These are phyloP conservation scores for Epirrhoe alternata DNA, from an alignment of 2,888 invertebrate genomes.

Conservation along the genomic window DNA sequence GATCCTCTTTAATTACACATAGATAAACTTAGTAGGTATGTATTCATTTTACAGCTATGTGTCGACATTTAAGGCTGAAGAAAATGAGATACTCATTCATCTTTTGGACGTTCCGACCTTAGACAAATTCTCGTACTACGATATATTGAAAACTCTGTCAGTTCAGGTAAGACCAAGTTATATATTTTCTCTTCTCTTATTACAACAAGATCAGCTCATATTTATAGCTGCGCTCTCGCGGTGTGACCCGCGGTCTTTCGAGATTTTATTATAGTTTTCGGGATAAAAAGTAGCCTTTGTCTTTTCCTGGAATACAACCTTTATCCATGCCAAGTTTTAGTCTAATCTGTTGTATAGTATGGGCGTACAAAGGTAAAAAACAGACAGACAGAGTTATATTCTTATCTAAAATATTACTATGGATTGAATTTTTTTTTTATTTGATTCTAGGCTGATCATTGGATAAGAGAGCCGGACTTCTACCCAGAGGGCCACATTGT, in stretches of 20 bases:
- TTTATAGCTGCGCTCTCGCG: too few species aligned
- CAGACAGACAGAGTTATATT: too few species aligned
- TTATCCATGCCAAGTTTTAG: too few species aligned
- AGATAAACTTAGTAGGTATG: neutral
- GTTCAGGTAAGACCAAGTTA: slow-evolving; percentile 41
- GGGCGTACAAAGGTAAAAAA: too few species aligned
- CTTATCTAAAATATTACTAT: too few species aligned
- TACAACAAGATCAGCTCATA: too few species aligned
- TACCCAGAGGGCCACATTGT: slow-evolving; percentile 68
- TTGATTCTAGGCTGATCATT: slow-evolving; percentile 57
- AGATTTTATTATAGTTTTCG: too few species aligned
- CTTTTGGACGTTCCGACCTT: slow-evolving; percentile 60
- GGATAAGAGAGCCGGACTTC: slow-evolving; percentile 54
- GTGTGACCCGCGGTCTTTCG: too few species aligned
- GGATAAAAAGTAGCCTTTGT: too few species aligned
- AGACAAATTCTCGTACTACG: slow-evolving; percentile 67
- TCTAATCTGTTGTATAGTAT: too few species aligned
- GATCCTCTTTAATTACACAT: too few species aligned
- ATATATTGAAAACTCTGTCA: slow-evolving; percentile 61
- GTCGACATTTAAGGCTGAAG: slow-evolving; percentile 54
- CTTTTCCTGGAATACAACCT: too few species aligned
- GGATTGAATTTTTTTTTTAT: neutral
- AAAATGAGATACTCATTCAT: slow-evolving; percentile 66
- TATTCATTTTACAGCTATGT: slow-evolving; percentile 55
- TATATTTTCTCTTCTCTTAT: neutral